These are phyloP conservation scores for Simalia tracyae DNA, from an alignment of 2,797 vertebrate genomes.

Conservation along the genomic window DNA sequence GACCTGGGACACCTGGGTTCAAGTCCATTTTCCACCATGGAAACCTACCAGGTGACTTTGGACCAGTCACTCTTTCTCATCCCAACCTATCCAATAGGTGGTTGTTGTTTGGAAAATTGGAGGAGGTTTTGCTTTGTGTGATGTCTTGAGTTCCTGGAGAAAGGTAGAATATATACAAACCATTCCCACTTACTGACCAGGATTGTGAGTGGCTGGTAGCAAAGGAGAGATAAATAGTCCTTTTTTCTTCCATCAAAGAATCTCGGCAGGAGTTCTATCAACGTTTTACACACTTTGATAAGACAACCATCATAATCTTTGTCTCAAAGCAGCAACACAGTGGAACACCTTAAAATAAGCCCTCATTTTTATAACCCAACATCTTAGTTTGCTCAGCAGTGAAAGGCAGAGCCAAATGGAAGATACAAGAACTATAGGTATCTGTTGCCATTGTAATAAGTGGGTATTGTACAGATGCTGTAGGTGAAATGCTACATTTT, in stretches of 20 bases:
- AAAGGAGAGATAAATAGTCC: conserved; percentile 39
- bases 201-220: conserved; percentile 35
- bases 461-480: not conserved
- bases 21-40: no score
- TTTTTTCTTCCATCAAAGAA: conserved; percentile 18
- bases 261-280: conserved; percentile 49
- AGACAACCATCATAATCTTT: conserved; percentile 51
- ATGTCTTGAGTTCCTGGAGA: no score
- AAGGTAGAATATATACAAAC: not conserved
- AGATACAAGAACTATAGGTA: conserved; percentile 28
- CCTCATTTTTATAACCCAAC: conserved; percentile 21
- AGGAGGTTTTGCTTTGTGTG: no score
- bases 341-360: conserved; percentile 44
- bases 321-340: conserved; percentile 42
- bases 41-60: no score
- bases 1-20: no score
- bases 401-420: conserved; percentile 29
- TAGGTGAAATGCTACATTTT: not conserved
- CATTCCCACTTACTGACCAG: conserved; percentile 26
- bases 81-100: no score
- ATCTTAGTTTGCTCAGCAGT: conserved; percentile 25
- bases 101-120: no score
- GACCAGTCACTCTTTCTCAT: no score
- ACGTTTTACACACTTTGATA: conserved; percentile 50
- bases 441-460: not conserved